Evolutionary conservation across 2,888 invertebrate genomes (phyloP), one percentile per base, ranked within the genome.

Genomic region (Bombyx huttoni): DNA sequence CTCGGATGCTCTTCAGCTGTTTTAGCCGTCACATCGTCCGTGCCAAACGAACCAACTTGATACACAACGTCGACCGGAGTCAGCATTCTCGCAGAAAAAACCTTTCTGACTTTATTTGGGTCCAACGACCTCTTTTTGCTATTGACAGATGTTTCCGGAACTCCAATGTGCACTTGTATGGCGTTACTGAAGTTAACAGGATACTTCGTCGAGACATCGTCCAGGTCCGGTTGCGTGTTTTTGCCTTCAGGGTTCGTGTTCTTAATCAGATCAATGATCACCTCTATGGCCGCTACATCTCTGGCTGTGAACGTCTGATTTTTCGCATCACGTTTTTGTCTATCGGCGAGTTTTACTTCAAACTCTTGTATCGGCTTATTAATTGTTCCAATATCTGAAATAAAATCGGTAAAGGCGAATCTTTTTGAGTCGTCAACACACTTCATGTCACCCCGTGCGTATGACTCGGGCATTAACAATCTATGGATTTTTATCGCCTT

Each of bases 51-150:
- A 56, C 75, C 62, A 34, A 84, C 70, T 65, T 81, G 78, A 53
- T 83, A 85, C 58, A 76, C 78, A 48, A 85, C 60, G 55, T 85
- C 81, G 3, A 84, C 81, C 3, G 85, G 83, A 6, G 73, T 65
- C 0, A 69, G 71, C 68, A 85, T 66, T 60, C 67, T 72, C 0
- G 83, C 85, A 3, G 75, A 68, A 54, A 85, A 85, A 0, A 85
- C 68, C 61, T 75, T 79, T 54, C 75, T 68, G 0, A 81, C 53
- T 54, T 66, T 69, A 3, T 62, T 10, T 2, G 69, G 60, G 10
- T 67, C 64, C n/a, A 68, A 50, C 2, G 77, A 71, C 53, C 79
- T 64, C 52, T 73, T 82, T 33, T 59, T 70, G 33, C 62, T 65
- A 34, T 55, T 58, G 8, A 57, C 50, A 1, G 59, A 49, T 47